These are phyloP conservation scores for Sinocyclocheilus grahami DNA, from an alignment of 2,113 vertebrate genomes.

Conservation along the genomic window DNA sequence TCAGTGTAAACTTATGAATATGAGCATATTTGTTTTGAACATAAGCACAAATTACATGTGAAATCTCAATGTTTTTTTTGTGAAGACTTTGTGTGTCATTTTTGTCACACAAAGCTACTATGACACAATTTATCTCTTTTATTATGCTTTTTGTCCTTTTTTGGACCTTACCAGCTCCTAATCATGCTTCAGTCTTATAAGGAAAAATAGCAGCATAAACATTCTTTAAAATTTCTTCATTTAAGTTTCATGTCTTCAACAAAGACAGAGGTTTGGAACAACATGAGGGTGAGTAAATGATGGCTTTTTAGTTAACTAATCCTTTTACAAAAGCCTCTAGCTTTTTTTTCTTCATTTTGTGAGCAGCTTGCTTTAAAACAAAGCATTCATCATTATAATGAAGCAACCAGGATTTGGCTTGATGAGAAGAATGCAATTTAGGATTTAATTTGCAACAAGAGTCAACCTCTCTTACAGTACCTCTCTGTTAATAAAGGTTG, in stretches of 20 bases:
- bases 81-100: background rate
- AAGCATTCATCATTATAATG: constrained; percentile 57
- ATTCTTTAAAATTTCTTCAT: background rate
- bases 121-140: background rate
- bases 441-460: constrained; percentile 44
- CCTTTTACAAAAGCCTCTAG: constrained; percentile 13
- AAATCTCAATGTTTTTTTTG: background rate
- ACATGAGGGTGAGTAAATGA: background rate
- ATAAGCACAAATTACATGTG: background rate
- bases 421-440: constrained; percentile 43
- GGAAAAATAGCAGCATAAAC: background rate
- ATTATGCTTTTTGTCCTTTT: background rate
- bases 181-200: background rate
- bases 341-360: constrained; percentile 9
- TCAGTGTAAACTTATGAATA: background rate
- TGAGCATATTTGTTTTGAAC: background rate
- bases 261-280: background rate
- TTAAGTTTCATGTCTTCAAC: background rate
- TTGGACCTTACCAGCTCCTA: background rate
- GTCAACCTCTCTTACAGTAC: constrained; percentile 49
- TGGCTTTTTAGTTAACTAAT: background rate
- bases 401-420: constrained; percentile 40
- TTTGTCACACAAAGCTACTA: background rate
- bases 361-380: background rate
- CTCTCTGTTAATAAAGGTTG: constrained; percentile 30